A percentile compares a stretch with the other conserved stretches of the same genome.
Evolutionary conservation across 2,113 vertebrate species (phyloP).

Genomic region (Leptocoma aspasia): DNA sequence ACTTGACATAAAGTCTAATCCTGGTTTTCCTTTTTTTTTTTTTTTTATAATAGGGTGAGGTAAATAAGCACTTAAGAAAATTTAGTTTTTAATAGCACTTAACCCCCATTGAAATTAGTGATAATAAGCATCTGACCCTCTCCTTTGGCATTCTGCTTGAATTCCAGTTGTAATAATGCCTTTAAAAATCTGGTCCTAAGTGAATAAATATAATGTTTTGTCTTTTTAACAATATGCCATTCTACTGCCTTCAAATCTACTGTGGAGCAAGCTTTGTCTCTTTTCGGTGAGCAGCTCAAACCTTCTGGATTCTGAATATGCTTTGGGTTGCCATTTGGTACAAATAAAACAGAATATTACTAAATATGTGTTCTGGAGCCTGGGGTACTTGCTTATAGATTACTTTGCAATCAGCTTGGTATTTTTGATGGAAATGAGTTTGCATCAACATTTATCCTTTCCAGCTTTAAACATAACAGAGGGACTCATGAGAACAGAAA

Average conservation of each 20-base stretch:
- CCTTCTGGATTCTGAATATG: background rate
- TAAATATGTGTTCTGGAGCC: conserved; percentile 37
- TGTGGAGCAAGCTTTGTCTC: background rate
- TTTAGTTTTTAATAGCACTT: background rate
- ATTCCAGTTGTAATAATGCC: background rate
- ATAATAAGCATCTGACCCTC: background rate
- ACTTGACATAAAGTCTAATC: background rate
- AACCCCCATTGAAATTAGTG: background rate
- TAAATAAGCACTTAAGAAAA: background rate
- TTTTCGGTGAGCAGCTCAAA: background rate
- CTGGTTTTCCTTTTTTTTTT: background rate
- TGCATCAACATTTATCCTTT: conserved; percentile 73
- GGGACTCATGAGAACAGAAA: conserved; percentile 57
- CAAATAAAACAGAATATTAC: background rate
- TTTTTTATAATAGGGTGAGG: background rate
- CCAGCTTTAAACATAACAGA: conserved; percentile 64
- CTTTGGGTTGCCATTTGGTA: background rate
- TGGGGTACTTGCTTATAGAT: conserved; percentile 61
- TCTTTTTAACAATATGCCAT: background rate
- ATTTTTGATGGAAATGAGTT: conserved; percentile 72
- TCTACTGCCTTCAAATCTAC: background rate
- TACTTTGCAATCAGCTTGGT: conserved; percentile 54
- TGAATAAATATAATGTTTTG: background rate
- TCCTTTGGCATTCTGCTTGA: background rate
- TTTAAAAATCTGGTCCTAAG: background rate